A percentile compares a stretch with the other conserved stretches of the same genome.
Conservation (phyloP, 2,888 invertebrate species). For the Parelbella ahira region DNA sequence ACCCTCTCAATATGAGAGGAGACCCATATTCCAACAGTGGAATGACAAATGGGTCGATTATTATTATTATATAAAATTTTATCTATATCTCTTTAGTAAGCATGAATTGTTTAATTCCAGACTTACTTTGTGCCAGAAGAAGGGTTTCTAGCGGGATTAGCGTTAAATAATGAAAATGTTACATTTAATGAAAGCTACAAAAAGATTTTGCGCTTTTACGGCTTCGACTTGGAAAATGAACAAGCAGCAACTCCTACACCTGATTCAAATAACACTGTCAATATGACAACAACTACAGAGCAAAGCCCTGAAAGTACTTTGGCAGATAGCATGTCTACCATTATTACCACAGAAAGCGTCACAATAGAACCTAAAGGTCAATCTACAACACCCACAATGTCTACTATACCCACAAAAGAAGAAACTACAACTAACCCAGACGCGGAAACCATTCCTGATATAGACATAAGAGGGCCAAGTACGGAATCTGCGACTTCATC, state of each 20-base stretch:
- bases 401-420: conserved; percentile 39
- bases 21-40: too few relatives aligned
- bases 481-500: conserved; percentile 43
- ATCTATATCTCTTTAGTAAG: too few relatives aligned
- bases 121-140: conserved; percentile 91
- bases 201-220: conserved; percentile 87
- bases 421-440: conserved; percentile 54
- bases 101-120: too few relatives aligned
- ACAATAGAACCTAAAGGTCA: conserved; percentile 39
- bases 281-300: conserved; percentile 32
- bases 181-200: conserved; percentile 87
- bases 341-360: conserved; percentile 35
- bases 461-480: conserved; percentile 43
- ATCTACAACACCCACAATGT: conserved; percentile 34
- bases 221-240: conserved; percentile 85
- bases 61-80: too few relatives aligned
- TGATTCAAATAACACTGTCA: conserved; percentile 35
- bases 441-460: conserved; percentile 48
- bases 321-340: conserved; percentile 29
- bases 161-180: conserved; percentile 88
- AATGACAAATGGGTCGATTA: too few relatives aligned
- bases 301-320: conserved; percentile 26
- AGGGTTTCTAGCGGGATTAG: conserved; percentile 90
- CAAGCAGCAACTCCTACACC: conserved; percentile 47
- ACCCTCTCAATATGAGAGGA: too few relatives aligned